A percentile compares a stretch with the other conserved stretches of the same genome.
phyloP scores from a whole-genome alignment of 2,888 invertebrate genomes.

The Blera fallax region DNA sequence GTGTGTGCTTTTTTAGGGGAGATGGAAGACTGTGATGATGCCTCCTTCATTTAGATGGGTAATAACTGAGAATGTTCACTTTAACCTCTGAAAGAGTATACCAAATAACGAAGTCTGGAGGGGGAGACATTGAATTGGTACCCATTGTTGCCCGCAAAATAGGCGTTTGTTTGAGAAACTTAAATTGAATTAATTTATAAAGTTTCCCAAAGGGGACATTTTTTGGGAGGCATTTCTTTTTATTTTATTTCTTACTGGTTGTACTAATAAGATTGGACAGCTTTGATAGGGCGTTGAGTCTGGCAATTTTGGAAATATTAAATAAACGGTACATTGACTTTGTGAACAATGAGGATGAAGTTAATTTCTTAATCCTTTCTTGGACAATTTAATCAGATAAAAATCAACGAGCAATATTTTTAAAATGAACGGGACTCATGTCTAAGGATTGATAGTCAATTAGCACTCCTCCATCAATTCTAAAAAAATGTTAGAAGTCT shows the following conservation, averaged over 20 bases:
- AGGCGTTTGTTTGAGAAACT: constrained; percentile 80
- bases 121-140: constrained; percentile 6
- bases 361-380: constrained; percentile 10
- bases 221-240: not conserved
- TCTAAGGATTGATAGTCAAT: no score
- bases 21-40: constrained; percentile 41
- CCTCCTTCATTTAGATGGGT: constrained; percentile 53
- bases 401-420: not conserved
- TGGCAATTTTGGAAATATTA: constrained; percentile 47
- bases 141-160: constrained; percentile 57
- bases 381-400: constrained; percentile 5
- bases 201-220: constrained; percentile 65
- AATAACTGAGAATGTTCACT: constrained; percentile 52
- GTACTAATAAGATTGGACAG: constrained; percentile 21
- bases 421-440: no score
- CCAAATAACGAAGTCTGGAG: not conserved
- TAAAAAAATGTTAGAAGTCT: no score
- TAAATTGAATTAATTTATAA: constrained; percentile 82
- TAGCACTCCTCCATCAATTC: no score
- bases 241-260: not conserved
- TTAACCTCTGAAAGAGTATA: constrained; percentile 31
- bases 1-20: not conserved
- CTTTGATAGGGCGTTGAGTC: constrained; percentile 11
- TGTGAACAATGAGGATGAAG: not conserved
- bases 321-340: constrained; percentile 39